Evolutionary conservation across 2,797 vertebrate genomes (phyloP).

Genomic region (Mormyrops attenuatus): DNA sequence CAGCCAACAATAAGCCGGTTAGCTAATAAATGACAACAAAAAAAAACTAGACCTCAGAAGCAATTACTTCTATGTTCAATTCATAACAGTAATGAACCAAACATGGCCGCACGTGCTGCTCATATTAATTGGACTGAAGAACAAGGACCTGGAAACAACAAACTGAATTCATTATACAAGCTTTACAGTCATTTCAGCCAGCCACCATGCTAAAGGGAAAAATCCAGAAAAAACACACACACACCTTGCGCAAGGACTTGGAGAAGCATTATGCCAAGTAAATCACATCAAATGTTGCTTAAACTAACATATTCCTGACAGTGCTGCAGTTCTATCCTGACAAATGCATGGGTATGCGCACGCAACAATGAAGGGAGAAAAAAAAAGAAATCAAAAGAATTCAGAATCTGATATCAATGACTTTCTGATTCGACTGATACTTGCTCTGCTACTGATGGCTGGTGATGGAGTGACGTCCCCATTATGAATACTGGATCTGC

Average conservation of each 20-base stretch:
- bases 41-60: conserved; percentile 4
- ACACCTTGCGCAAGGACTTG: neutral
- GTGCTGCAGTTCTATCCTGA: neutral
- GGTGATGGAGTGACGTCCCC: neutral
- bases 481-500: neutral
- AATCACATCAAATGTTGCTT: neutral
- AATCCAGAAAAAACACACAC: neutral
- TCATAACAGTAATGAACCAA: neutral
- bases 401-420: neutral
- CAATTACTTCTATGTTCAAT: conserved; percentile 5
- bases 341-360: neutral
- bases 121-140: conserved; percentile 23
- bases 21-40: conserved; percentile 6
- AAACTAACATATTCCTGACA: neutral
- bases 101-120: neutral
- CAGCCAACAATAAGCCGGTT: neutral
- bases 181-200: neutral
- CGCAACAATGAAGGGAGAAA: neutral
- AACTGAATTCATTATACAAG: neutral
- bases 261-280: neutral
- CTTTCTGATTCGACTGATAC: neutral
- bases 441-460: neutral
- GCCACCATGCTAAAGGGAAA: neutral
- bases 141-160: conserved; percentile 6
- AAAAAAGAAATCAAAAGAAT: neutral